Percentiles rank a stretch among this genome's conserved stretches.
These are phyloP conservation scores for Melanotaenia boesemani DNA, from an alignment of 2,797 vertebrate genomes.

Conservation along the genomic window DNA sequence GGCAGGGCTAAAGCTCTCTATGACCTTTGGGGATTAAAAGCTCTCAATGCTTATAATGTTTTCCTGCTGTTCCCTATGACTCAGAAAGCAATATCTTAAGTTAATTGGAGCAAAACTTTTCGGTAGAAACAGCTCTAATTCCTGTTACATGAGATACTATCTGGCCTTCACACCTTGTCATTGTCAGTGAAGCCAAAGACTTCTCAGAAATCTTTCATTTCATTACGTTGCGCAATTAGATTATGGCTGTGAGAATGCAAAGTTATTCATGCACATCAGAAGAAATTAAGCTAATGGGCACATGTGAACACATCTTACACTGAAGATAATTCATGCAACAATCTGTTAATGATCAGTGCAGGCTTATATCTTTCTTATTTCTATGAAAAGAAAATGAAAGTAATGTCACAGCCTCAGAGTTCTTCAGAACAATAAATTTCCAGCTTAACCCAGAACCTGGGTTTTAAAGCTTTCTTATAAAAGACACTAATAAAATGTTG, in stretches of 20 bases:
- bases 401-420: not conserved
- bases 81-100: constrained; percentile 14
- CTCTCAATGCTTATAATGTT: constrained; percentile 28
- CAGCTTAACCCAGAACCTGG: too few species aligned
- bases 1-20: not conserved
- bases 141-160: constrained; percentile 49
- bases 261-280: constrained; percentile 27
- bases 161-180: constrained; percentile 35
- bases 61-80: constrained; percentile 10
- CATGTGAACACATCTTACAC: constrained; percentile 8
- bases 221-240: constrained; percentile 9
- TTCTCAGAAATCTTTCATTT: constrained; percentile 53
- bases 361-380: not conserved
- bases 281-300: constrained; percentile 35
- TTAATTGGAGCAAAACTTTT: constrained; percentile 17
- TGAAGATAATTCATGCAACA: constrained; percentile 9
- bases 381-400: constrained; percentile 45
- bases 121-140: constrained; percentile 23
- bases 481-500: constrained; percentile 23
- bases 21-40: constrained; percentile 30
- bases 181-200: constrained; percentile 31
- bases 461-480: not conserved
- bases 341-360: constrained; percentile 36
- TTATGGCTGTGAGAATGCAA: constrained; percentile 12
- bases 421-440: not conserved